Evolutionary conservation across 1,140 invertebrate genomes (phyloP), one percentile per base, ranked within the genome.

Genomic region (Araneus ventricosus): DNA sequence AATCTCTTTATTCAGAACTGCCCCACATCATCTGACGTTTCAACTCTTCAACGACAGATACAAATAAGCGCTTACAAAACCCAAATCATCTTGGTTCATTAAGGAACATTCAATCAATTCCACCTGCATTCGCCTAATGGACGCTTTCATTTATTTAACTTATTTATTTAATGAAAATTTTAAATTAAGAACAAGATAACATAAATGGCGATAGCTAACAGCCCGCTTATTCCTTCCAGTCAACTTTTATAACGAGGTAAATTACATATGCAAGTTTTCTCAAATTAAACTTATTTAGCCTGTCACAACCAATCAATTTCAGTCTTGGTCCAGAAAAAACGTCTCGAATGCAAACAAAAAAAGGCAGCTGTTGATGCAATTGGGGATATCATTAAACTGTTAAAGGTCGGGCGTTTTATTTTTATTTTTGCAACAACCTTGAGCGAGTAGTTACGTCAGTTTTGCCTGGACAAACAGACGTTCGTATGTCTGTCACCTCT

Each of bases 211-310:
- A 20, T 34, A 67, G 63, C 63, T 67, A 67, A 67, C 27, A 67
- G 63, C 63, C n/a, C 4, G 27, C 70, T 75, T 75, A 30, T 37
- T 75, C 22, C 6, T 75, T 34, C 10, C 8, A 34, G 30, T 75
- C 70, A 75, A 75, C 2, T 37, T 3, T 22, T 75, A 75, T 75
- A 75, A 75, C 70, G 30, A 75, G 70, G 20, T 75, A 37, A 34
- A 75, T 75, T 34, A 37, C 30, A 37, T 75, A 75, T 34, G 70
- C 70, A 75, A 75, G 70, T 34, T 7, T 75, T 37, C 70, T 34
- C 37, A 75, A 75, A 37, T 75, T 75, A 75, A 75, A 75, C 70
- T 75, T 75, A 75, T 75, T 75, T 75, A 75, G 20, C 30, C 30
- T 75, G 70, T 75, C 70, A 75, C 14, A 75, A 4, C 30, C 34